Conservation (phyloP, 2,113 vertebrate genomes). For the Alosa alosa region DNA sequence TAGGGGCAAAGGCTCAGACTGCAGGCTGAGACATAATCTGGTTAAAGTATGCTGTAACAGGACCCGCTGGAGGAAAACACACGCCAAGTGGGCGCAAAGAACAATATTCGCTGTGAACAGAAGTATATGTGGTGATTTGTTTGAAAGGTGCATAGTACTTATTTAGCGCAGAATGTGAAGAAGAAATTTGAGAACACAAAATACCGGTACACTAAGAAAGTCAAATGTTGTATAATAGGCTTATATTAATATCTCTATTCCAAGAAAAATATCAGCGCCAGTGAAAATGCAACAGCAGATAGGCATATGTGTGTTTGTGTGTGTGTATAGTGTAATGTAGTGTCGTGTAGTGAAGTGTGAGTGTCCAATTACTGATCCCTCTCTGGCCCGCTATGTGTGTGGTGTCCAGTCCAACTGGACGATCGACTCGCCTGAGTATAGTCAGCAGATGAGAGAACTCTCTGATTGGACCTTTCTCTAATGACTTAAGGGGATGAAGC, state of each 20-base stretch:
- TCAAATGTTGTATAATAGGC: neutral
- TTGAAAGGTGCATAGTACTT: neutral
- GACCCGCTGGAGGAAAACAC: neutral
- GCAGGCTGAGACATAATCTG: neutral
- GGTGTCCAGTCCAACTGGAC: slow-evolving; percentile 51
- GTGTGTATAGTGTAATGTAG: neutral
- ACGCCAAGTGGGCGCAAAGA: neutral
- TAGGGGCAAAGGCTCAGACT: neutral
- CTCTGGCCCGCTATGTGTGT: slow-evolving; percentile 34
- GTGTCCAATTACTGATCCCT: neutral
- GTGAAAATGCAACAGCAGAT: neutral
- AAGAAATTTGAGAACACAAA: neutral
- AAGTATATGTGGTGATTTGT: neutral
- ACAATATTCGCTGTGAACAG: no score
- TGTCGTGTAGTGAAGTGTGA: neutral
- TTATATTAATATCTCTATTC: neutral
- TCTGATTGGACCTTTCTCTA: slow-evolving; percentile 53
- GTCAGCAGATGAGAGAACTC: slow-evolving; percentile 51
- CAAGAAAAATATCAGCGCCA: neutral
- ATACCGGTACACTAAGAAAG: neutral
- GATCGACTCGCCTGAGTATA: slow-evolving; percentile 47
- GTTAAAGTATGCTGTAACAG: neutral
- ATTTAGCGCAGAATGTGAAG: neutral
- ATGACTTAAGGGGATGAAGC: slow-evolving; percentile 64
- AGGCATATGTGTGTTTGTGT: neutral